Conservation (phyloP, 2,888 invertebrate genomes). For the Rambutsinella grinnellia region DNA sequence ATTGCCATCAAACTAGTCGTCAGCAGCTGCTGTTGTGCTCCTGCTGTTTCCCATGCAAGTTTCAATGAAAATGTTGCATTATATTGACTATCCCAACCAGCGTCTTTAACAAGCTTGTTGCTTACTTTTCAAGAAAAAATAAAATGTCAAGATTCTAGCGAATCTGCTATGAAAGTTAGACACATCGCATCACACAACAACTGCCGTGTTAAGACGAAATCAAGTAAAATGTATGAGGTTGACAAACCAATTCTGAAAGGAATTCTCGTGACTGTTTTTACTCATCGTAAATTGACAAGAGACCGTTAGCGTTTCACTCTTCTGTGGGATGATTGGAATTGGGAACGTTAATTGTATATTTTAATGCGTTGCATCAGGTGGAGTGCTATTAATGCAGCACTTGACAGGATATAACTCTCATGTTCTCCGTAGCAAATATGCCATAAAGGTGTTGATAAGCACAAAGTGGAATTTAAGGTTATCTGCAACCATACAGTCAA, state of each 20-base stretch:
- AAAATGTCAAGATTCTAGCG: background rate
- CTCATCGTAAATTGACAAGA: background rate
- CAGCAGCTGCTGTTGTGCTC: slow-evolving; percentile 26
- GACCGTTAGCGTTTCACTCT: background rate
- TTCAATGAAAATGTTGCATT: background rate
- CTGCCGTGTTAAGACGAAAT: too few relatives aligned
- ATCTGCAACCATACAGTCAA: too few relatives aligned
- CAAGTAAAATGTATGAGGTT: background rate
- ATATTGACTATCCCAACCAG: too few relatives aligned
- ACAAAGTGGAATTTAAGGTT: slow-evolving; percentile 13
- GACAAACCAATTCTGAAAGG: background rate
- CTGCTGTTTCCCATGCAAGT: slow-evolving; percentile 14
- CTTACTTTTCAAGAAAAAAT: too few relatives aligned
- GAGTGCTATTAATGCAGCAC: slow-evolving; percentile 13
- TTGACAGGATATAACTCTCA: slow-evolving; percentile 33
- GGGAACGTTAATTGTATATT: background rate
- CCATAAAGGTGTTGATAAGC: slow-evolving; percentile 45
- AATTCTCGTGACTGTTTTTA: background rate
- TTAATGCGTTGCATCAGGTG: background rate
- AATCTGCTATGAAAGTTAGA: background rate
- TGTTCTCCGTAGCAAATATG: slow-evolving; percentile 34
- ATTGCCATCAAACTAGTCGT: slow-evolving; percentile 40
- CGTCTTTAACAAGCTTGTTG: too few relatives aligned
- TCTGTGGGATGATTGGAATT: background rate
- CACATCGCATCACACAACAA: background rate